These are phyloP conservation scores for Gracilinanus agilis DNA, from an alignment of 2,113 vertebrate species.

Conservation along the genomic window DNA sequence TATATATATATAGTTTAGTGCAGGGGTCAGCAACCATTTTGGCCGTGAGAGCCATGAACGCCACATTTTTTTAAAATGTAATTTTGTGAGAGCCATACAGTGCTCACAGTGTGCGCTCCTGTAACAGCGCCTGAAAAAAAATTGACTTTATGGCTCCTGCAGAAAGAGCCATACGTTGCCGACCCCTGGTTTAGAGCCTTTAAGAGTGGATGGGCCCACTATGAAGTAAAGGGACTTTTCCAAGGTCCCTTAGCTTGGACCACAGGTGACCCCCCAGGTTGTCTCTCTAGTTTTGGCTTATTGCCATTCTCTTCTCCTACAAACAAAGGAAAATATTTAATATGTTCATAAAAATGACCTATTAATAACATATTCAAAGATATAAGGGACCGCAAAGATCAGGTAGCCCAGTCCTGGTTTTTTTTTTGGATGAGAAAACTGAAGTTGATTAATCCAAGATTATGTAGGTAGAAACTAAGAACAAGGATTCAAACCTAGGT, in stretches of 20 bases:
- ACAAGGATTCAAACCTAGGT: not conserved
- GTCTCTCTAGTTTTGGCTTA: not conserved
- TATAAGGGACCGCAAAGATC: not conserved
- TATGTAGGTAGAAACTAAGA: not conserved
- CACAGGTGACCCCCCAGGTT: not conserved
- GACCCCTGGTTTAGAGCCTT: too few species aligned
- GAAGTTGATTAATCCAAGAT: not conserved
- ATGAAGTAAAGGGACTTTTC: not conserved
- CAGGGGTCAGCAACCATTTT: too few species aligned
- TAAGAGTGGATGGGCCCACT: not conserved
- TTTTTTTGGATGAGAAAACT: not conserved
- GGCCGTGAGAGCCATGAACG: too few species aligned
- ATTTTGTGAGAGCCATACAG: too few species aligned
- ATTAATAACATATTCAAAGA: not conserved
- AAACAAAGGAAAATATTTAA: not conserved
- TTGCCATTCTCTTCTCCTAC: not conserved
- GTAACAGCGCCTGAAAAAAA: too few species aligned
- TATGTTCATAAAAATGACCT: not conserved
- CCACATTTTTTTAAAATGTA: too few species aligned
- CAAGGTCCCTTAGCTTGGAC: not conserved
- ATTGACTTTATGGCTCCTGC: too few species aligned
- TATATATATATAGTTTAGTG: too few species aligned
- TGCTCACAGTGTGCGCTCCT: too few species aligned
- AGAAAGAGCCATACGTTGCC: too few species aligned
- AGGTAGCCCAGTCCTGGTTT: not conserved